Evolutionary conservation across 2,797 vertebrate genomes (phyloP), one percentile per base, ranked within the genome.

Genomic region (Sebastes vulpes): DNA sequence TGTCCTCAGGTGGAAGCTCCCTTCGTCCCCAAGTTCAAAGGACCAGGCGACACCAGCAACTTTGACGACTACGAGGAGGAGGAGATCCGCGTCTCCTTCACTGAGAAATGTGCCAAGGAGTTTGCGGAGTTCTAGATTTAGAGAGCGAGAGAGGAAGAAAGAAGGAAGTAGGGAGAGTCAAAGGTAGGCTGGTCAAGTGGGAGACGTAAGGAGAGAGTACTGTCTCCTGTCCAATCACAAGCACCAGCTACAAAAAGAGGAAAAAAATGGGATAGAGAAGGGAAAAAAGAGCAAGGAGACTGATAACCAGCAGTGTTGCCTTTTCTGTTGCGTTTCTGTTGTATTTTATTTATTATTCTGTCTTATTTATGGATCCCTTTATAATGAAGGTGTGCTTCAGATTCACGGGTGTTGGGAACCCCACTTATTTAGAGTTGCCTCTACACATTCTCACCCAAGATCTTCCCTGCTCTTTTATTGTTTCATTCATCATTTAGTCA

Each of bases 31-130:
- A 98, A 98, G 94, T 98, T 96, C 92, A 97, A 98, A 95, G 98
- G 97, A 83, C 97, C 98, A 0, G 97, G 98, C 6, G 98, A 98
- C 96, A 97, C 97, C 83, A 98, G 97, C 96, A 98, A 98, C 95
- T 98, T 98, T 25, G 97, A 98, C 1, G 98, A 98, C 93, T 98
- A 98, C 16, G 97, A 98, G 82, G 98, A 98, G 82, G 98, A 98
- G 91, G 97, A 98, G 88, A 96, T 98, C 86, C 95, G 97, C 23
- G 94, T 98, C 81, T 98, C 97, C 82, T 96, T 98, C 95, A 97
- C 92, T 16, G 97, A 98, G 93, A 98, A 98, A 93, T 98, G 97
- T 89, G 96, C 93, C 94, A 98, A 98, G 95, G 97, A 98, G 95
- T 98, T 98, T 89, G 90, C 96, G 7, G 97, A 98, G 81, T 98